Evolutionary conservation across 2,888 invertebrate species (phyloP), one percentile per base, ranked within the genome.

Genomic region (Merodon equestris): DNA sequence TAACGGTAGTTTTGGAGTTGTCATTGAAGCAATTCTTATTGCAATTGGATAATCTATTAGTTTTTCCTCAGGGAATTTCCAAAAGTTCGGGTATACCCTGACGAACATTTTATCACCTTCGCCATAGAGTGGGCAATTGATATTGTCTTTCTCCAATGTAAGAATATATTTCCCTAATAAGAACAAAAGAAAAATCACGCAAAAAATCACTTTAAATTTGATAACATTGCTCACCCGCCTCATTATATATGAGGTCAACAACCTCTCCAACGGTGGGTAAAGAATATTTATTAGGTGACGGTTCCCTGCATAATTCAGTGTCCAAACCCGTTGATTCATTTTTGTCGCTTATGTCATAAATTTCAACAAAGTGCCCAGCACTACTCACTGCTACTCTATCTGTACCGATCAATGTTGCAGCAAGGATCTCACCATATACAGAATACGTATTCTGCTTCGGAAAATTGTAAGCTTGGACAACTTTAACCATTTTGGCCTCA

Each of bases 181-280:
- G 5, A 14, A 18, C 27, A 44, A 2, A 12, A 27, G 27, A 4
- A 27, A 27, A 5, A 14, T n/a, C 19, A n/a, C 5, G 27, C 9
- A 2, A 19, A 27, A 0, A 14, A 4, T 14, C 10, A 5, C 12
- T 9, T 10, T 5, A 12, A 9, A 1, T 34, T 34, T 10, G 9
- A 10, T 15, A 9, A 9, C 47, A 82, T 86, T 87, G 38, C 56
- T 40, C 7, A 91, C 94, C 94, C 84, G 92, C 91, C 61, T 90
- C 86, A 83, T 94, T 94, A 84, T 94, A 93, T 0, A 92, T 88
- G 54, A 95, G 90, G 84, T 92, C 91, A 53, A 91, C 90, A 4
- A 93, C 93, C 83, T 92, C 91, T 82, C 94, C 94, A 0, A 94
- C 94, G 0, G 94, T 94, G 0, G 94, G 93, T 85, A 95, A 92